Percentiles rank a stretch among this genome's conserved stretches.
These are phyloP conservation scores for Falco berigora DNA, from an alignment of 2,797 vertebrate species.

Conservation along the genomic window DNA sequence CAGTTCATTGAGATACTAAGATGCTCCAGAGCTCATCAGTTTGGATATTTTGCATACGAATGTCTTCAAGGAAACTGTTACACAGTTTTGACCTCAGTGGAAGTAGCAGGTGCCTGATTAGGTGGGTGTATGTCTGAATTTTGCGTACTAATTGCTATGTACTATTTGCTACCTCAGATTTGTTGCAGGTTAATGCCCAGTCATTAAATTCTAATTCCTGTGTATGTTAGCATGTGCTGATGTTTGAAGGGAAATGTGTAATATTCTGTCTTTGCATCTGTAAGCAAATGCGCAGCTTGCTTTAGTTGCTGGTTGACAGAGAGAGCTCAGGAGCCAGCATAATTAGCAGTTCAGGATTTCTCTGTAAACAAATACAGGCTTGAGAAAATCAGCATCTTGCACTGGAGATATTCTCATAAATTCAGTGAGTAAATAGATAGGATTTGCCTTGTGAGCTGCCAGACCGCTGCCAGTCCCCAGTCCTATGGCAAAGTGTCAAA, in stretches of 20 bases:
- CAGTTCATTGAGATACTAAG: neutral
- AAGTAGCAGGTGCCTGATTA: neutral
- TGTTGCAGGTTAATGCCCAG: neutral
- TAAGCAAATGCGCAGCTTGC: neutral
- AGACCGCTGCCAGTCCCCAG: neutral
- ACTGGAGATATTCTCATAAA: neutral
- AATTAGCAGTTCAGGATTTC: neutral
- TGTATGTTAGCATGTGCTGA: neutral
- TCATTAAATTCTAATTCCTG: neutral
- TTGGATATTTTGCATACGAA: neutral
- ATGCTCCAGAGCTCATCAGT: neutral
- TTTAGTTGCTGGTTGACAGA: neutral
- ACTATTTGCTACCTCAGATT: neutral
- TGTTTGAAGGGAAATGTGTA: neutral
- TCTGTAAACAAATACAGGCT: neutral
- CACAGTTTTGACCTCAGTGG: neutral
- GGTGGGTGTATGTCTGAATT: neutral
- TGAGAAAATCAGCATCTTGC: neutral
- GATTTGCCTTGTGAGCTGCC: neutral
- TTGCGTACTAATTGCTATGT: neutral
- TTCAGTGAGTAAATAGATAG: neutral
- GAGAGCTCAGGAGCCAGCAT: neutral
- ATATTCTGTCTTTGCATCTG: neutral
- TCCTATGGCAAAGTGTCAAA: neutral
- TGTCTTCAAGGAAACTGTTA: neutral